Evolutionary conservation across 2,113 vertebrate species (phyloP), one percentile per base, ranked within the genome.

Genomic region (Chamaea fasciata): DNA sequence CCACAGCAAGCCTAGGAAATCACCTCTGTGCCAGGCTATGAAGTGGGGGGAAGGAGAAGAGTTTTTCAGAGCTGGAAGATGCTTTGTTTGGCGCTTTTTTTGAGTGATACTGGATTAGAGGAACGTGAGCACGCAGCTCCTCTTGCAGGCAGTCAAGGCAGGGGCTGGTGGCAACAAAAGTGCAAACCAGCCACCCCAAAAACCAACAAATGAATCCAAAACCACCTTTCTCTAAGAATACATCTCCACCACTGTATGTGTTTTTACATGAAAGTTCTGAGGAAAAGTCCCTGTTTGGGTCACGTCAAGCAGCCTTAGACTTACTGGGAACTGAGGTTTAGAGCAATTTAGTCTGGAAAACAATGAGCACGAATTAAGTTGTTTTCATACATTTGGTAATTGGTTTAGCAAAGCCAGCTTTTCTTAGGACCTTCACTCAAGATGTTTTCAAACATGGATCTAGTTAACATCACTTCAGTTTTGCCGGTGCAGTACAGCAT

Each of bases 91-190:
- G 12, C 27, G 7, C 14, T 3, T 0, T 1, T 90, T 73, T 63
- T 3, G 8, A 17, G 10, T 2, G 7, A 15, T 20, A 5, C 0
- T 63, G 75, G 24, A 19, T 47, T 47, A 44, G 46, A 76, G 27
- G 33, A 44, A 42, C 24, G 6, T 0, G 7, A 82, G 18, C 12
- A 19, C 0, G 0, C 33, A 41, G 55, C 15, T 73, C 10, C 18
- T 13, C 42, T 81, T 49, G n/a, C 37, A 19, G 0, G 0, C 8
- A 39, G 37, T 39, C 37, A 39, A 39, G 0, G 33, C 0, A 0
- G 37, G 26, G 35, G 33, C 63, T 77, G 30, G 13, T 50, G 57
- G 18, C 44, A 33, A 46, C 13, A 71, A 19, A 16, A 1, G 0
- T 27, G 30, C 33, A 74, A 84, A 60, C 4, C 21, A 62, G 13